These are phyloP conservation scores for Perithous albicinctus DNA, from an alignment of 2,888 invertebrate species.

Conservation along the genomic window DNA sequence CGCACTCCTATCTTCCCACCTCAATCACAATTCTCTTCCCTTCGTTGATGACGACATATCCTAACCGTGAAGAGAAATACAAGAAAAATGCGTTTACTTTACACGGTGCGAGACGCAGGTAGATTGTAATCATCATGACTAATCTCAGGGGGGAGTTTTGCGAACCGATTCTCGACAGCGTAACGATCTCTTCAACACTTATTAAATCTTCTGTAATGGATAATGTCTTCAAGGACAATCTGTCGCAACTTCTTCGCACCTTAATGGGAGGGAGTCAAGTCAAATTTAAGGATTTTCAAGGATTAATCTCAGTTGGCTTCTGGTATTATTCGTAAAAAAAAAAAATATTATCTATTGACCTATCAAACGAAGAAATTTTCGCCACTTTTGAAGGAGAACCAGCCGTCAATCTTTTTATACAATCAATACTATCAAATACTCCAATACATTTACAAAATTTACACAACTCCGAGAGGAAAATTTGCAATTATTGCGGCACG, in stretches of 20 bases:
- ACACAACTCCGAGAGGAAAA: too few species aligned
- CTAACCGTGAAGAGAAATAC: slow-evolving; percentile 33
- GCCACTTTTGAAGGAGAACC: too few species aligned
- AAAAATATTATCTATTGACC: too few species aligned
- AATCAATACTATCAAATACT: too few species aligned
- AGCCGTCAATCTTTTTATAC: too few species aligned
- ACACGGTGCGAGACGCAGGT: neutral
- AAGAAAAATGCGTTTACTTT: slow-evolving; percentile 5
- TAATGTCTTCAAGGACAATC: neutral
- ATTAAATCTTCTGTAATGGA: slow-evolving; percentile 24
- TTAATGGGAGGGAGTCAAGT: neutral
- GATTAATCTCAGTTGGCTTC: too few species aligned
- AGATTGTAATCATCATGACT: slow-evolving; percentile 9
- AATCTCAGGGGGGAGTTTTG: slow-evolving; percentile 6
- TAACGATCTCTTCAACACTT: slow-evolving; percentile 18
- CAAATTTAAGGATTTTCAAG: too few species aligned
- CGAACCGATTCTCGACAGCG: slow-evolving; percentile 11
- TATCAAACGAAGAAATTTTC: too few species aligned
- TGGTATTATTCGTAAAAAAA: too few species aligned
- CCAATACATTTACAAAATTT: too few species aligned
- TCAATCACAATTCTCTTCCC: slow-evolving; percentile 32
- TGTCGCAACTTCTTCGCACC: slow-evolving; percentile 2
- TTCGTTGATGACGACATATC: slow-evolving; percentile 60
- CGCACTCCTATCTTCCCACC: slow-evolving; percentile 19
- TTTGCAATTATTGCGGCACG: too few species aligned